Conservation (phyloP, 1,140 invertebrate species). For the Pristionchus pacificus region DNA sequence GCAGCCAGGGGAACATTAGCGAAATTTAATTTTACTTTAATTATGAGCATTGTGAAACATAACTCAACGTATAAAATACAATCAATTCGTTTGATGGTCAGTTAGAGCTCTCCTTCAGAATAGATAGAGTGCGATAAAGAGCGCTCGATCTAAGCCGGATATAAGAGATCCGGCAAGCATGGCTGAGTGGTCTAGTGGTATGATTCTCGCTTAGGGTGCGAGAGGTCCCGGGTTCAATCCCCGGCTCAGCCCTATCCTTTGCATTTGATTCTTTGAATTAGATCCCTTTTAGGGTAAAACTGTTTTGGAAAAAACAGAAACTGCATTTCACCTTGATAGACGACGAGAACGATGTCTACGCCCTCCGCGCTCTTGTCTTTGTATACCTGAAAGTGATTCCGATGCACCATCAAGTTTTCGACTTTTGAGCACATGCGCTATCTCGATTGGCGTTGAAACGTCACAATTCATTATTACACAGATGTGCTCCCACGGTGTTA, state of each 20-base stretch:
- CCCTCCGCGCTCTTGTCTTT: not conserved
- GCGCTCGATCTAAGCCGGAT: too few species aligned
- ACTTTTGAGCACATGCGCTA: too few species aligned
- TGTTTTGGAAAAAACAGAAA: too few species aligned
- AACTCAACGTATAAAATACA: too few species aligned
- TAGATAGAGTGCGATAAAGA: not conserved
- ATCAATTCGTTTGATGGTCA: too few species aligned
- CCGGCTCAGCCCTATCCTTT: not conserved
- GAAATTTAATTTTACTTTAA: not conserved
- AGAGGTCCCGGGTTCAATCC: slow-evolving; percentile 11
- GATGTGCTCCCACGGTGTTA: not conserved
- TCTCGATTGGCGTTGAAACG: not conserved
- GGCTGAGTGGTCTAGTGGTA: not conserved
- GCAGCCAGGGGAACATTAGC: not conserved
- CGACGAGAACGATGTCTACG: not conserved
- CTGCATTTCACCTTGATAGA: not conserved
- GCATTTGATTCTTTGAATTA: too few species aligned
- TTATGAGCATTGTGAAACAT: too few species aligned
- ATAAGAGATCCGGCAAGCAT: too few species aligned
- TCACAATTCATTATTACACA: not conserved
- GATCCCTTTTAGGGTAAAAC: too few species aligned
- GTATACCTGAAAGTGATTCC: not conserved
- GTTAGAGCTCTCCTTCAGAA: not conserved
- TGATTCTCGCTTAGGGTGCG: slow-evolving; percentile 12
- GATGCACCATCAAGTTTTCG: not conserved